Conservation (phyloP, 2,113 vertebrate species). For the Melanotaenia duboulayi region DNA sequence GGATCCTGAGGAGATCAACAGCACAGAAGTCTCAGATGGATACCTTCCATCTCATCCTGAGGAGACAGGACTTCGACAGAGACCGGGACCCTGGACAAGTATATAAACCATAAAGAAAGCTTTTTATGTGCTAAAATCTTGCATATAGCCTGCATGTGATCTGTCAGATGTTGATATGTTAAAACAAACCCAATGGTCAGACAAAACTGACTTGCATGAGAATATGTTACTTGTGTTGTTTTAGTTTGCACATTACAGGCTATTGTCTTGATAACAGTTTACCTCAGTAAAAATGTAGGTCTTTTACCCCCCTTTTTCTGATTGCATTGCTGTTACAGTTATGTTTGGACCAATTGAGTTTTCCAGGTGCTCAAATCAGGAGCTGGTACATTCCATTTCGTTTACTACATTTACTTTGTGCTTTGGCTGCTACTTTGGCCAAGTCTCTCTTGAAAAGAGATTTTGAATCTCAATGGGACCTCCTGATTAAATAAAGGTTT, state of each 20-base stretch:
- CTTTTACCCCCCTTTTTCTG: slow-evolving; percentile 2
- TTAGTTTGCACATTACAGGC: slow-evolving; percentile 9
- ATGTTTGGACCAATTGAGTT: slow-evolving; percentile 31
- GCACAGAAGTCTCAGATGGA: slow-evolving; percentile 1
- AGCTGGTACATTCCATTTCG: slow-evolving; percentile 26
- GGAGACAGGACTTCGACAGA: slow-evolving; percentile 65
- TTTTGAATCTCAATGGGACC: too few relatives aligned
- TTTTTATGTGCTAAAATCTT: not conserved
- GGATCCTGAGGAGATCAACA: slow-evolving; percentile 16
- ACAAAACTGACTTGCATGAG: slow-evolving; percentile 10
- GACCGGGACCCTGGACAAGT: slow-evolving; percentile 70
- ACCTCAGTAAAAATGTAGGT: slow-evolving; percentile 11
- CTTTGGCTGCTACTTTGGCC: too few relatives aligned
- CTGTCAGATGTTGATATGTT: not conserved
- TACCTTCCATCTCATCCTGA: slow-evolving; percentile 13
- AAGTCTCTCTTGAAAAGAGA: too few relatives aligned
- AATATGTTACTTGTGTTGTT: slow-evolving; percentile 14
- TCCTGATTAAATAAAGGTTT: too few relatives aligned
- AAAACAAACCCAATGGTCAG: slow-evolving; percentile 2
- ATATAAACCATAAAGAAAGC: slow-evolving; percentile 45
- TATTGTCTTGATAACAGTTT: slow-evolving; percentile 25
- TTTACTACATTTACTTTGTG: too few relatives aligned
- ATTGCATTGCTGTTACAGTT: not conserved
- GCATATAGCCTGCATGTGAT: not conserved
- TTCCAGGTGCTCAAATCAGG: slow-evolving; percentile 8